A percentile compares a stretch with the other conserved stretches of the same genome.
Conservation (phyloP, 2,797 vertebrate species). For the Lacerta bilineata region DNA sequence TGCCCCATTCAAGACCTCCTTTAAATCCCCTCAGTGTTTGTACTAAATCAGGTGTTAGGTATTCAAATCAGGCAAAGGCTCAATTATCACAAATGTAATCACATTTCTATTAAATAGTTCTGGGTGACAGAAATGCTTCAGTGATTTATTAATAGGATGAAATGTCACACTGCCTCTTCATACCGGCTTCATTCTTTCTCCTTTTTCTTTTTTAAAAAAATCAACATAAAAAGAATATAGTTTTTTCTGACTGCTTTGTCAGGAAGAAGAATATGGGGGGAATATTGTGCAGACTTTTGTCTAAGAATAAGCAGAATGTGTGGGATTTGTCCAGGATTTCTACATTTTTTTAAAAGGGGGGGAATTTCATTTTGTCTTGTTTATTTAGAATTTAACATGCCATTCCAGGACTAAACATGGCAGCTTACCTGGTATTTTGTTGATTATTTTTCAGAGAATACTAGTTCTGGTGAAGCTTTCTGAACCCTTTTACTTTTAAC, state of each 20-base stretch:
- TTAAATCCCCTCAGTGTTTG: not conserved
- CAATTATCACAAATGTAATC: constrained; percentile 30
- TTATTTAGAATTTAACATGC: constrained; percentile 20
- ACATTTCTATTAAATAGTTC: constrained; percentile 16
- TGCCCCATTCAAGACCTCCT: not conserved
- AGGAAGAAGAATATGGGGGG: not conserved
- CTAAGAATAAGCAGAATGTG: constrained; percentile 20
- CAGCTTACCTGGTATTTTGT: constrained; percentile 72
- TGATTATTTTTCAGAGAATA: constrained; percentile 70
- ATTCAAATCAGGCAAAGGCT: not conserved
- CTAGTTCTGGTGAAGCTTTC: constrained; percentile 41
- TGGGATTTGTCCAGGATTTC: constrained; percentile 33
- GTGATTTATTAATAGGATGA: constrained; percentile 30
- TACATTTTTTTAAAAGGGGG: constrained; percentile 5
- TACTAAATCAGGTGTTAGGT: not conserved
- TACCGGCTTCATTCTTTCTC: not conserved
- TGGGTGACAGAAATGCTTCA: constrained; percentile 20
- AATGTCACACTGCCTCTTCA: not conserved
- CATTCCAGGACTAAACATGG: constrained; percentile 55
- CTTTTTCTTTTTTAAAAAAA: not conserved
- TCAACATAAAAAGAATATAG: not conserved
- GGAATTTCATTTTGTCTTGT: not conserved
- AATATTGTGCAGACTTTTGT: constrained; percentile 14
- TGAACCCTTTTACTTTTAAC: constrained; percentile 50
- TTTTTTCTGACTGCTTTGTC: not conserved